phyloP scores from a whole-genome alignment of 2,888 invertebrate genomes.

The Drosophila demipolita region DNA sequence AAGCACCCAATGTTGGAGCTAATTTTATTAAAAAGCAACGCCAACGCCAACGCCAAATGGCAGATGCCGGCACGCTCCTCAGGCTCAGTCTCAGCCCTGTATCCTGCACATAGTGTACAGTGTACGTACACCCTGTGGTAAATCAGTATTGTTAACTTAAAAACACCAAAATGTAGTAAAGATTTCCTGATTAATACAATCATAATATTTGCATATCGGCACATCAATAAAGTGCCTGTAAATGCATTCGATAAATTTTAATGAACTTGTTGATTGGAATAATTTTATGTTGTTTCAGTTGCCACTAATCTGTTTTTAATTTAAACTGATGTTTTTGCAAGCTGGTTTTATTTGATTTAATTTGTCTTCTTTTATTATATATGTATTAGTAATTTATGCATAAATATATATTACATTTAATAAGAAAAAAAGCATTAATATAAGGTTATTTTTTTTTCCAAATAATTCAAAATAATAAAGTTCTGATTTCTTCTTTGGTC shows the following conservation, averaged over 20 bases:
- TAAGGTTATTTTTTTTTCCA: neutral
- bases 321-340: neutral
- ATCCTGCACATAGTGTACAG: constrained; percentile 18
- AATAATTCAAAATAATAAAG: neutral
- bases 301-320: neutral
- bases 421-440: neutral
- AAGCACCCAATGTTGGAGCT: constrained; percentile 73
- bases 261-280: constrained; percentile 13
- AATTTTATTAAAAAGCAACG: constrained; percentile 76
- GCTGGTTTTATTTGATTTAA: neutral
- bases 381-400: neutral
- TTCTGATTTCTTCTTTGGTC: neutral
- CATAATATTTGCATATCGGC: constrained; percentile 19
- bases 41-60: constrained; percentile 57
- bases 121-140: constrained; percentile 33
- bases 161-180: constrained; percentile 26
- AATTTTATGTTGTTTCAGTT: neutral
- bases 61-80: constrained; percentile 19
- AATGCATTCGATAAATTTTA: constrained; percentile 3
- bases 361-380: no score
- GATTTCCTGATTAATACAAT: constrained; percentile 46
- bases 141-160: constrained; percentile 45
- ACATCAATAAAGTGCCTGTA: constrained; percentile 12
- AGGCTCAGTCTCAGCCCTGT: neutral
- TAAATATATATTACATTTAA: neutral